Conservation (phyloP, 2,797 vertebrate species). For the Oryzias dopingdopingensis region DNA sequence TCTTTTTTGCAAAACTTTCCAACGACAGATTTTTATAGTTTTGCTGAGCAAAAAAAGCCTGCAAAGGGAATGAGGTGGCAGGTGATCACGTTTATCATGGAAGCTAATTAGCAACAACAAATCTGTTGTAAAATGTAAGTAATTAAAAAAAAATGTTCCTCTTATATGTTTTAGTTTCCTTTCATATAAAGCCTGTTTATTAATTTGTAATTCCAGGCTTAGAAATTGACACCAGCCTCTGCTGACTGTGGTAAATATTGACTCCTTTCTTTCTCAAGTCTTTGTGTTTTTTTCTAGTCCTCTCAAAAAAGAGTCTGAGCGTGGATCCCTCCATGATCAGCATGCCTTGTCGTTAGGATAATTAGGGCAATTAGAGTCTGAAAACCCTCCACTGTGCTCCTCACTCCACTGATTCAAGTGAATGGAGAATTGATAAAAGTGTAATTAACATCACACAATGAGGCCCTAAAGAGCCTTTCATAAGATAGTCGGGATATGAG, state of each 20-base stretch:
- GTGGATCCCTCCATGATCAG: slow-evolving; percentile 40
- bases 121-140: too few species aligned
- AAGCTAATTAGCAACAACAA: background rate
- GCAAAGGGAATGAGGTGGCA: slow-evolving; percentile 43
- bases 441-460: slow-evolving; percentile 65
- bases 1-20: slow-evolving; percentile 13
- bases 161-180: background rate
- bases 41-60: slow-evolving; percentile 22
- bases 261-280: background rate
- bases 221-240: background rate
- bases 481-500: slow-evolving; percentile 68
- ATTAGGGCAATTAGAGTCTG: slow-evolving; percentile 62
- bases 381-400: slow-evolving; percentile 33
- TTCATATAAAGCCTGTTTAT: slow-evolving; percentile 1
- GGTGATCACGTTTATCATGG: slow-evolving; percentile 41
- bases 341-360: slow-evolving; percentile 59
- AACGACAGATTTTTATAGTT: slow-evolving; percentile 10
- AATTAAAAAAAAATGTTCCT: too few species aligned
- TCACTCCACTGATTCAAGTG: slow-evolving; percentile 44
- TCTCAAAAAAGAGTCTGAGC: slow-evolving; percentile 10
- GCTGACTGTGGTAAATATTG: slow-evolving; percentile 1
- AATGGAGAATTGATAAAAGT: slow-evolving; percentile 67
- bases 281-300: slow-evolving; percentile 5
- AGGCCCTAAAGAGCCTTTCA: slow-evolving; percentile 67
- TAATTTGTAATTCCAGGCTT: slow-evolving; percentile 5